Percentiles rank a stretch among this genome's conserved stretches.
Conservation (phyloP, 2,888 invertebrate species). For the Orchesellides sinensis region DNA sequence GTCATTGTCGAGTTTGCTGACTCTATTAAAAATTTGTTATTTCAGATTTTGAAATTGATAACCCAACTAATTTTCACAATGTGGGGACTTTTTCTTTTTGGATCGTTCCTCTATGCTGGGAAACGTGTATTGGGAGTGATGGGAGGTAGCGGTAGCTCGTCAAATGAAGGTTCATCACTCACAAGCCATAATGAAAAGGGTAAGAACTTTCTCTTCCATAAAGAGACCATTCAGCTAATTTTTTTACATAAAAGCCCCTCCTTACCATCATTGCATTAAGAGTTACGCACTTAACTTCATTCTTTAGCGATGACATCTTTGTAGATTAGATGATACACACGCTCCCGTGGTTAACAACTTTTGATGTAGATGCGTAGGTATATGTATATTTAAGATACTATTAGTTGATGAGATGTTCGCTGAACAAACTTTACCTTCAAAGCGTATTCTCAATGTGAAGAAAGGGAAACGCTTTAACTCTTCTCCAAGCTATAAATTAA, state of each 20-base stretch:
- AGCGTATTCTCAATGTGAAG: neutral
- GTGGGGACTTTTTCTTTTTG: conserved; percentile 80
- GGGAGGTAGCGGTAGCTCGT: conserved; percentile 57
- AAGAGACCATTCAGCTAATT: too few species aligned
- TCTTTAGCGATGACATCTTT: too few species aligned
- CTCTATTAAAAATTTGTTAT: neutral
- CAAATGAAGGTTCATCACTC: conserved; percentile 65
- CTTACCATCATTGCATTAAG: too few species aligned
- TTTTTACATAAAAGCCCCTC: too few species aligned
- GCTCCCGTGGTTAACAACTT: too few species aligned
- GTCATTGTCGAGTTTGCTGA: too few species aligned
- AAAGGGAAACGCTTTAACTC: conserved; percentile 23
- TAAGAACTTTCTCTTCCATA: conserved; percentile 17
- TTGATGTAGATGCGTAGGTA: neutral
- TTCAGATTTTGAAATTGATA: conserved; percentile 78
- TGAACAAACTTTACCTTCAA: neutral
- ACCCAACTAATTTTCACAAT: conserved; percentile 79
- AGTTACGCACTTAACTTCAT: too few species aligned
- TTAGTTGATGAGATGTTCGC: too few species aligned
- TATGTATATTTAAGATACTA: neutral
- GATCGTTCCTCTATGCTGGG: conserved; percentile 80
- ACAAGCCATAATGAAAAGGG: conserved; percentile 71
- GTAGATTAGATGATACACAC: too few species aligned
- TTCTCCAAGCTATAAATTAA: conserved; percentile 52
- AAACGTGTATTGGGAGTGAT: conserved; percentile 67